Base-by-base conservation (phyloP, 1,140 invertebrate genomes). In the Zaprionus gabonicus region DNA sequence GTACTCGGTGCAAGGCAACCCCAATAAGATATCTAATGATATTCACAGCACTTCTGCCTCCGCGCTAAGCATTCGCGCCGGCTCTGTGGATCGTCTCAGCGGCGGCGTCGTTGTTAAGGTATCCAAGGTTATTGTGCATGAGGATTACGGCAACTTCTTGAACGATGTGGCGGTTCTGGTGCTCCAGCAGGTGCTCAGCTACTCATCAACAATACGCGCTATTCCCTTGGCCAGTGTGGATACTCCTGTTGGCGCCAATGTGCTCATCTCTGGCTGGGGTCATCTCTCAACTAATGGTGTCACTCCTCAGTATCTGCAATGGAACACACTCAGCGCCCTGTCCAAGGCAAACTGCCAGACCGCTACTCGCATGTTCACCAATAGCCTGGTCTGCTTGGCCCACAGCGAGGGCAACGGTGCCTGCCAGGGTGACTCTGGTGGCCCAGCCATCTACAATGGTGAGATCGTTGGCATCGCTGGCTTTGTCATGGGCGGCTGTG, bases 141-240 rank as follows among this genome's bases (percentile, higher is more conserved):
- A 88, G 28, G 27, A 78, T 0, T 94, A 93, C 60, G 91, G 80
- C n/a, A 17, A 83, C 0, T 53, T 93, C 0, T 15, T 69, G 4
- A 93, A 95, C n/a, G 95, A 95, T 68, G 79, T 95, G 4, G 94
- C 93, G 2, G 62, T 95, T 1, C 76, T 95, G 41, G 81, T 12
- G 60, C 41, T 95, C 1, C 74, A 92, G 15, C 46, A 68, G 5
- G 65, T 81, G 4, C 76, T 94, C 25, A 62, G 60, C 56, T 93
- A 81, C 53, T 91, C 62, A 2, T n/a, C 76, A 0, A 91, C 75
- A n/a, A 92, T 94, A 9, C 71, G 93, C 51, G 57, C 91, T 1
- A 91, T 93, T 9, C 15, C 20, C 0, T 53, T 93, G 31, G 80
- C 91, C 25, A 91, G 34, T 9, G 36, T 2, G 3, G 77, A 93